phyloP scores from a whole-genome alignment of 2,113 vertebrate genomes.

The Catharus bicknelli region DNA sequence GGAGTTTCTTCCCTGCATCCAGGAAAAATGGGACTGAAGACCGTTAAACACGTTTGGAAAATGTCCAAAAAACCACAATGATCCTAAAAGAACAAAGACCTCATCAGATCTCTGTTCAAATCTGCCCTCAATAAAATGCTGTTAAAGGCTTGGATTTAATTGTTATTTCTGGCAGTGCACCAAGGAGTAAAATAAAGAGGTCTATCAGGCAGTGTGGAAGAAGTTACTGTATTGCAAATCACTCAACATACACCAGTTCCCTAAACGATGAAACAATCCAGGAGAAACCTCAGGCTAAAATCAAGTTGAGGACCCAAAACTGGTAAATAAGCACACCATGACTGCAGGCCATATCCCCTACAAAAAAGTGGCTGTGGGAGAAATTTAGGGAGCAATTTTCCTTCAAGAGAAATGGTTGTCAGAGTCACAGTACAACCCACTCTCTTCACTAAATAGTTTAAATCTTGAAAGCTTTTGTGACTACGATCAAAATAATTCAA shows the following conservation, averaged over 20 bases:
- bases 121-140: slow-evolving; percentile 13
- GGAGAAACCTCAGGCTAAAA: neutral
- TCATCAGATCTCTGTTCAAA: slow-evolving; percentile 25
- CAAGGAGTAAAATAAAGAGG: slow-evolving; percentile 11
- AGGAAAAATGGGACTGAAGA: neutral
- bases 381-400: neutral
- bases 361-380: neutral
- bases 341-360: neutral
- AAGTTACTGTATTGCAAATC: neutral
- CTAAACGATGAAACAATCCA: neutral
- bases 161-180: slow-evolving; percentile 29
- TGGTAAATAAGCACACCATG: neutral
- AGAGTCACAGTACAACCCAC: neutral
- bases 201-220: neutral
- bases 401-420: neutral
- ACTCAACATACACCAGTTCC: neutral
- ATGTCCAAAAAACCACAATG: neutral
- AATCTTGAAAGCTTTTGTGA: neutral
- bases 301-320: neutral
- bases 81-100: slow-evolving; percentile 20
- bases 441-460: neutral
- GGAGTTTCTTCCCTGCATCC: neutral
- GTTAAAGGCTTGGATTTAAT: slow-evolving; percentile 14
- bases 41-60: neutral
- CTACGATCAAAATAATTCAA: neutral